Evolutionary conservation across 2,888 invertebrate species (phyloP).

Genomic region (Slavum lentiscoides): DNA sequence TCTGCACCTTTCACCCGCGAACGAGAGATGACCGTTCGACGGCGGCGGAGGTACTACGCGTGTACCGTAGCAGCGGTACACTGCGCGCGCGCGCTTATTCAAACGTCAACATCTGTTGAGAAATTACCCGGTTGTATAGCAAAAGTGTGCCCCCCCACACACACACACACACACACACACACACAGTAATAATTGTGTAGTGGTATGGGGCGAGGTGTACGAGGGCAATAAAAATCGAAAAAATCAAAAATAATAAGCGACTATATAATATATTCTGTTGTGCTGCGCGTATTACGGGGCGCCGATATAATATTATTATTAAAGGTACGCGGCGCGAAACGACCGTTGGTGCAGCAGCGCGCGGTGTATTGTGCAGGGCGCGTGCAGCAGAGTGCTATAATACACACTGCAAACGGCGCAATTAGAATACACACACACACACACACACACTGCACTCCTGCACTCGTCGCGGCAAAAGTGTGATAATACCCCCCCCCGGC

Average conservation of each 20-base stretch:
- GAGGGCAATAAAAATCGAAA: constrained; percentile 20
- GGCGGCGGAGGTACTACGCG: neutral
- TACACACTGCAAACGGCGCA: neutral
- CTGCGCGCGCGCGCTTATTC: too few relatives aligned
- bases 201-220: neutral
- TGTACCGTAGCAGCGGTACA: neutral
- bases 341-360: constrained; percentile 4
- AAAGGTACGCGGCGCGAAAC: neutral
- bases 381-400: too few relatives aligned
- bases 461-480: too few relatives aligned
- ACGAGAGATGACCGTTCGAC: constrained; percentile 45
- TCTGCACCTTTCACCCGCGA: constrained; percentile 10
- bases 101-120: constrained; percentile 39
- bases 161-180: too few relatives aligned
- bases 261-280: too few relatives aligned
- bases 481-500: too few relatives aligned
- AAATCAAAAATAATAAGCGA: neutral
- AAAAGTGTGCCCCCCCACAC: neutral
- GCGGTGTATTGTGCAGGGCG: too few relatives aligned
- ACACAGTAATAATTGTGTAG: too few relatives aligned
- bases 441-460: neutral
- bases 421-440: constrained; percentile 4
- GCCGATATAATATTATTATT: too few relatives aligned
- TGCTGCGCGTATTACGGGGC: too few relatives aligned
- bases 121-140: constrained; percentile 24